Evolutionary conservation across 1,140 invertebrate genomes (phyloP).

Genomic region (Neelides sp.): DNA sequence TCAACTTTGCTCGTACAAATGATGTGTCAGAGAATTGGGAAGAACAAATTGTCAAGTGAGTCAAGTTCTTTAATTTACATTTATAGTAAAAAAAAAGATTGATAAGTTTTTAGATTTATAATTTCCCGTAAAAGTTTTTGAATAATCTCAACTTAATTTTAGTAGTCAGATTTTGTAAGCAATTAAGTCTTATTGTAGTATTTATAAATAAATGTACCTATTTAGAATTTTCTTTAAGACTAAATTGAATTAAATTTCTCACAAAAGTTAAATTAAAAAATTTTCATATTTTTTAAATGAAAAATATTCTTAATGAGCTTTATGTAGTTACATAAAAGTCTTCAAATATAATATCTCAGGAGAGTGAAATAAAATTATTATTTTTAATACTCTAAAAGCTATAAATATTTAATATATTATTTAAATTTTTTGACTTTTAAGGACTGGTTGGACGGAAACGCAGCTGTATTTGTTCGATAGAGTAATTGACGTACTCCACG

Average conservation of each 20-base stretch:
- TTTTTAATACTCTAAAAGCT: background rate
- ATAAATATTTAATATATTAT: constrained; percentile 1
- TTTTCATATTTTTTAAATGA: background rate
- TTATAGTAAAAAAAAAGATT: background rate
- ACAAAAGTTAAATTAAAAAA: constrained; percentile 9
- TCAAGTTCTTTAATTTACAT: constrained; percentile 8
- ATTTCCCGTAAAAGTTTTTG: background rate
- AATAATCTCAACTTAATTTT: constrained; percentile 1
- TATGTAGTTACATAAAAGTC: background rate
- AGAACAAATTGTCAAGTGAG: constrained; percentile 49
- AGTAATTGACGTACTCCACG: constrained; percentile 53
- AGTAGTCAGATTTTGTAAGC: background rate
- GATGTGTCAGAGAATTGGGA: constrained; percentile 56
- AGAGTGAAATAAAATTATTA: background rate
- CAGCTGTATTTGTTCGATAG: constrained; percentile 55
- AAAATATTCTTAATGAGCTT: background rate
- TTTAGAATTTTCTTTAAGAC: too few species aligned
- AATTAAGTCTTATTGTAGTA: constrained; percentile 5
- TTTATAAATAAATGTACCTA: constrained; percentile 21
- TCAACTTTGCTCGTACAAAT: constrained; percentile 46
- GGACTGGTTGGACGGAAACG: constrained; percentile 50
- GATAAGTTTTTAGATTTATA: constrained; percentile 12
- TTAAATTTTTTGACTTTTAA: constrained; percentile 32
- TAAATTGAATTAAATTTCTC: too few species aligned
- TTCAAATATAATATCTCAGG: background rate